These are phyloP conservation scores for Climacteris rufus DNA, from an alignment of 2,113 vertebrate species.

Conservation along the genomic window DNA sequence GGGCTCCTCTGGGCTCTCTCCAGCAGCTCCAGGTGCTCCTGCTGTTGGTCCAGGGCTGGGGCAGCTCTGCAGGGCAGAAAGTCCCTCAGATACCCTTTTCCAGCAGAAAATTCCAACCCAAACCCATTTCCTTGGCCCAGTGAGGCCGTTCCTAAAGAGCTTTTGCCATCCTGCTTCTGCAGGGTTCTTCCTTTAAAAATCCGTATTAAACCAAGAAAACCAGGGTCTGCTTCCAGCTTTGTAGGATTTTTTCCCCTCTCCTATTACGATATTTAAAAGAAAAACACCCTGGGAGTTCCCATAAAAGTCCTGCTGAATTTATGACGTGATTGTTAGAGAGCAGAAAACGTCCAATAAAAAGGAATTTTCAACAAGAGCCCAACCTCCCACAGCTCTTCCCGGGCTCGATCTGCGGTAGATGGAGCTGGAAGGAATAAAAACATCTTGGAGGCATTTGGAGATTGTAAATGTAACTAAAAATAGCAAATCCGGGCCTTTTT, in stretches of 20 bases:
- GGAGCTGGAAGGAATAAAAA: neutral
- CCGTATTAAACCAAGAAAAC: neutral
- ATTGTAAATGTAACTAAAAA: neutral
- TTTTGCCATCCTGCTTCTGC: neutral
- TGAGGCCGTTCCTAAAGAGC: rapidly evolving
- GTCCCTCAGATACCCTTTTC: neutral
- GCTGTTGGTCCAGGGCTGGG: neutral
- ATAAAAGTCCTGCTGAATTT: constrained; percentile 26
- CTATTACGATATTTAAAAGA: neutral
- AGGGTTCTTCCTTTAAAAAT: neutral
- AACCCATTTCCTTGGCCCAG: neutral
- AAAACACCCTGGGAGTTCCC: neutral
- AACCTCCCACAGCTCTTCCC: neutral
- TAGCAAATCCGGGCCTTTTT: neutral
- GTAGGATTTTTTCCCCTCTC: neutral
- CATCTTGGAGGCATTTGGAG: neutral
- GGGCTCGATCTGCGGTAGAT: neutral
- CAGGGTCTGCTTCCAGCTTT: neutral
- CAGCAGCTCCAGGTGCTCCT: neutral
- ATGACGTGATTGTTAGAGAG: neutral
- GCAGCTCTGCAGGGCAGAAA: neutral
- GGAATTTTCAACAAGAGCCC: neutral
- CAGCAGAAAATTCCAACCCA: neutral
- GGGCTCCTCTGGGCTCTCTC: too few species aligned
- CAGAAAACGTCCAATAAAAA: neutral